A percentile compares a stretch with the other conserved stretches of the same genome.
Evolutionary conservation across 2,888 invertebrate species (phyloP).

Genomic region (Actias luna): DNA sequence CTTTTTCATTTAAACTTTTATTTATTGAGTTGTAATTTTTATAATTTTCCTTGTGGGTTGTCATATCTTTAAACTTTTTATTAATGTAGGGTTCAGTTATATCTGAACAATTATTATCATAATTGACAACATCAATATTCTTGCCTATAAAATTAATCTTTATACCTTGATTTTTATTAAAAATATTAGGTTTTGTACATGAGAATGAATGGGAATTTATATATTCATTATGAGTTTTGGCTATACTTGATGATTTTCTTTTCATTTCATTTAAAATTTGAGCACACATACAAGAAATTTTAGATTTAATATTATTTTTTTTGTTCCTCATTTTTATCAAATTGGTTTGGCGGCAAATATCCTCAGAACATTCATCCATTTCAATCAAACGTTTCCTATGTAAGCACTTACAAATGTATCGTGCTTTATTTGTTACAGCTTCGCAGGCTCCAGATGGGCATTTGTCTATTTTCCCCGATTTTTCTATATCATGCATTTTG

Average conservation of each 20-base stretch:
- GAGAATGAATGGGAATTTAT: not conserved
- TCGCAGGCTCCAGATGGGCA: conserved; percentile 26
- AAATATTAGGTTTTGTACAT: not conserved
- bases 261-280: not conserved
- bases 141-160: not conserved
- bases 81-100: not conserved
- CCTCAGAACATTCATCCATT: conserved; percentile 17
- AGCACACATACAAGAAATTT: conserved; percentile 14
- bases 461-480: conserved; percentile 18
- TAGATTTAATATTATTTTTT: conserved; percentile 2
- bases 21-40: not conserved
- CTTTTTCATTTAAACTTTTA: not conserved
- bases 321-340: not conserved
- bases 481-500: conserved; percentile 26
- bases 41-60: not conserved
- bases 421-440: conserved; percentile 8
- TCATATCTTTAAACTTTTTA: not conserved
- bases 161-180: not conserved
- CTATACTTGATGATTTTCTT: not conserved
- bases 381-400: conserved; percentile 8
- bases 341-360: conserved; percentile 13
- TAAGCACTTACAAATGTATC: conserved; percentile 18
- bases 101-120: not conserved
- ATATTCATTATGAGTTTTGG: not conserved
- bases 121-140: not conserved